phyloP scores from a whole-genome alignment of 2,797 vertebrate species.

The Bucorvus abyssinicus region DNA sequence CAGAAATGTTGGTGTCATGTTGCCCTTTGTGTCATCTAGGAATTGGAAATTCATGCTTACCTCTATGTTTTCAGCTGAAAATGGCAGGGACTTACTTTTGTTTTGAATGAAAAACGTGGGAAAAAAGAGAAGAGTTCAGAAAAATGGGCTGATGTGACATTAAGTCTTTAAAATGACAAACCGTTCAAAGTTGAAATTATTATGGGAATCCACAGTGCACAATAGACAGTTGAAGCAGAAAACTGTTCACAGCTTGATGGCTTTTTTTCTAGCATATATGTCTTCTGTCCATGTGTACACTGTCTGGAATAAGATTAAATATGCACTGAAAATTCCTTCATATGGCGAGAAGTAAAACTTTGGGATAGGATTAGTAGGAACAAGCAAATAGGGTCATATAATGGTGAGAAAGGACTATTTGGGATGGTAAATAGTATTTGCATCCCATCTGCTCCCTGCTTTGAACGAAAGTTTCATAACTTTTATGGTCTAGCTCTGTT shows the following conservation, averaged over 20 bases:
- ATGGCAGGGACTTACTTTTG: not conserved
- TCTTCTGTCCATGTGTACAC: not conserved
- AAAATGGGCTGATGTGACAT: not conserved
- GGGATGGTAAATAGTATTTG: not conserved
- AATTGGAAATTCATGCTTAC: not conserved
- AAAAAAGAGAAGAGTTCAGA: not conserved
- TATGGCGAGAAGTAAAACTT: not conserved
- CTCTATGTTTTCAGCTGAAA: not conserved
- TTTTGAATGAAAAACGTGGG: not conserved
- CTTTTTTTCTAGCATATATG: not conserved
- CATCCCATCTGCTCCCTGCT: not conserved
- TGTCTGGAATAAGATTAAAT: not conserved
- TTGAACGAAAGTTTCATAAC: not conserved
- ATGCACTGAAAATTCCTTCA: not conserved
- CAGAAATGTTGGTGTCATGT: not conserved
- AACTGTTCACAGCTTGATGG: not conserved
- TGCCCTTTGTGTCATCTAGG: not conserved
- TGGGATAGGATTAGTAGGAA: not conserved
- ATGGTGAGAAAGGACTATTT: not conserved
- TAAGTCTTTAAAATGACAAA: not conserved
- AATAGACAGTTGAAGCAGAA: not conserved
- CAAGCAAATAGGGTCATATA: not conserved
- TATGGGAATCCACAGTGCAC: accelerated
- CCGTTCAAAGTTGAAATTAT: not conserved
- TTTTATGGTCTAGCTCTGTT: not conserved